Base-by-base conservation (phyloP, 2,888 invertebrate species). In the Parnassius apollo region DNA sequence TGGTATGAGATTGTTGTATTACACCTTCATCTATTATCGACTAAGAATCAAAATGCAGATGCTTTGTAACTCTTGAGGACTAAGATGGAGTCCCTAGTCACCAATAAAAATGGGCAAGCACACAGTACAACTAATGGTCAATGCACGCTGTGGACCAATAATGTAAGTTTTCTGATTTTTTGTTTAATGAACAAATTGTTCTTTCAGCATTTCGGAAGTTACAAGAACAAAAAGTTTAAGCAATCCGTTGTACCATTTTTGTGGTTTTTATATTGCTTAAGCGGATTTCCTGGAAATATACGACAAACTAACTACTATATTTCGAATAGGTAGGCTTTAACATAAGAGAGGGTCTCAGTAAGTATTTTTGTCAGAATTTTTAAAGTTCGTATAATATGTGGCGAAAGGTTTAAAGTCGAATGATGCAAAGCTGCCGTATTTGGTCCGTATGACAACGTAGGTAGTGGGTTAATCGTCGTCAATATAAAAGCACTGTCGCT, bases 401-500 rank as follows among this genome's bases (percentile, higher is more conserved):
- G 42, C 48, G 68, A 76, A 85, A 83, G 83, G 85, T 74, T 72
- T 68, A 83, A 76, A 81, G 71, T 87, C 62, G 79, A 66, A 48
- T 75, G 80, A 57, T 53, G 51, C 53, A 60, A 66, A 59, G 68
- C 62, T 65, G 66, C 66, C 70, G 66, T 68, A 69, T 70, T 74
- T 79, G 85, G 78, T 72, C 84, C 78, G 77, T 77, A 78, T 74
- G 73, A 74, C 74, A 76, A 75, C 72, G 69, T 78, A 80, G 83
- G 90, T 88, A 85, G 91, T 90, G 90, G 89, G 83, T 84, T 85
- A 81, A 81, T 78, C 72, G 74, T 73, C 80, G 82, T 81, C 82
- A 81, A 88, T 91, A 91, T 87, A 91, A 89, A 80, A 83, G 85
- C 86, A 86, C 86, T 85, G 85, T 88, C 85, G 83, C 83, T 87